A percentile compares a stretch with the other conserved stretches of the same genome.
Conservation (phyloP, 2,888 invertebrate genomes). For the Lypha dubia region DNA sequence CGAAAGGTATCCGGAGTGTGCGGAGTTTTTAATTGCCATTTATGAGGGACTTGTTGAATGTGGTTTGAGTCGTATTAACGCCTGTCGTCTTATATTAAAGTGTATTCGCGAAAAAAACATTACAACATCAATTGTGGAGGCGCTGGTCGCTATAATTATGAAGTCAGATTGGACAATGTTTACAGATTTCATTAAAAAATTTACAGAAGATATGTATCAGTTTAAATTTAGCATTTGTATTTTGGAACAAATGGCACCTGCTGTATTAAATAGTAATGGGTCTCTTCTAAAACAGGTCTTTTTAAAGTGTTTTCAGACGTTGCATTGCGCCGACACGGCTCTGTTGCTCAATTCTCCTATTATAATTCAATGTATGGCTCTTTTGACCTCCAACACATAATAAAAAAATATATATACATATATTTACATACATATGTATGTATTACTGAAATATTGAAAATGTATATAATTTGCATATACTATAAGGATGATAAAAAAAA, state of each 20-base stretch:
- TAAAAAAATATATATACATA: too few relatives aligned
- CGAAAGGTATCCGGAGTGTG: conserved; percentile 73
- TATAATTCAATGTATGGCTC: conserved; percentile 67
- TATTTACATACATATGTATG: too few relatives aligned
- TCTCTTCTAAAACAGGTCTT: conserved; percentile 64
- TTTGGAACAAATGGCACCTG: conserved; percentile 72
- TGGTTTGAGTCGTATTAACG: conserved; percentile 73
- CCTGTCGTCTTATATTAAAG: conserved; percentile 72
- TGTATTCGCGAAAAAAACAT: conserved; percentile 54
- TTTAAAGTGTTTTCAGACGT: conserved; percentile 71
- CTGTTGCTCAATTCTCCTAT: conserved; percentile 60
- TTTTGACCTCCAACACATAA: conserved; percentile 59
- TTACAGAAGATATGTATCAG: conserved; percentile 57
- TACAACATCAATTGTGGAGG: conserved; percentile 66
- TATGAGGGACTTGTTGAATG: conserved; percentile 69
- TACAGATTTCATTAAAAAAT: conserved; percentile 72
- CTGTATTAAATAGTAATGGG: conserved; percentile 68
- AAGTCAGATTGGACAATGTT: conserved; percentile 75
- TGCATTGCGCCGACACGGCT: conserved; percentile 65
- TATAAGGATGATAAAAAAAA: conserved; percentile 11
- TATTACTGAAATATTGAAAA: not conserved
- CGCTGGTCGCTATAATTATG: conserved; percentile 74
- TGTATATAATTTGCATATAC: conserved; percentile 7
- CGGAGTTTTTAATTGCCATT: conserved; percentile 60
- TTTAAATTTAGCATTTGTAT: conserved; percentile 73